Base-by-base conservation (phyloP, 2,888 invertebrate species). In the Acanthosepion esculentum region DNA sequence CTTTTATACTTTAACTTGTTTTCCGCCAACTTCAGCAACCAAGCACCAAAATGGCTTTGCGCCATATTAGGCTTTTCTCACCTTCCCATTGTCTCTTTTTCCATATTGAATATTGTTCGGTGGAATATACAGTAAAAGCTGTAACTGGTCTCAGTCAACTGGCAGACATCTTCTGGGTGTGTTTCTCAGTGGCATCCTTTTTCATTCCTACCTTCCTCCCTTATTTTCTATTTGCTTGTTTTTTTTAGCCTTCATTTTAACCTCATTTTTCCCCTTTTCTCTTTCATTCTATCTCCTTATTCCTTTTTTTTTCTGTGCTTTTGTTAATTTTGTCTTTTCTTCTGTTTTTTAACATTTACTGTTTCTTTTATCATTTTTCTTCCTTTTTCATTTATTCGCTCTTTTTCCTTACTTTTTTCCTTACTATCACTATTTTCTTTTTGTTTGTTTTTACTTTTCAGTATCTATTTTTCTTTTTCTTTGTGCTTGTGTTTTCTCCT, bases 31-130 rank as follows among this genome's bases (percentile, higher is more conserved):
- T 78, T 78, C 10, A 78, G n/a, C 78, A 78, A 78, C 78, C 78
- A 78, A 78, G 78, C 78, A 78, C 78, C 78, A 78, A n/a, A 78
- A 78, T 78, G 78, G 78, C 78, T n/a, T 78, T 78, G 78, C n/a
- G n/a, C 78, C 78, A 78, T 29, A 15, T 78, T 78, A 78, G n/a
- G 78, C 29, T 29, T 78, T 78, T n/a, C 78, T n/a, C 78, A 78
- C 78, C 78, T n/a, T n/a, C 64, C 20, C 29, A 78, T 78, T n/a
- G 78, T n/a, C 29, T 78, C 78, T 78, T 78, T 78, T 78, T 78
- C 78, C 29, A 78, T 78, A 78, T 78, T 15, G 78, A 78, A n/a
- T 78, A 78, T n/a, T 78, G n/a, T 78, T 78, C 20, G 6, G 23
- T 59, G 59, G 59, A 59, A 59, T 23, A 59, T 59, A 23, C 23